Evolutionary conservation across 2,888 invertebrate species (phyloP), one percentile per base, ranked within the genome.

Genomic region (Microctonus aethiopoides): DNA sequence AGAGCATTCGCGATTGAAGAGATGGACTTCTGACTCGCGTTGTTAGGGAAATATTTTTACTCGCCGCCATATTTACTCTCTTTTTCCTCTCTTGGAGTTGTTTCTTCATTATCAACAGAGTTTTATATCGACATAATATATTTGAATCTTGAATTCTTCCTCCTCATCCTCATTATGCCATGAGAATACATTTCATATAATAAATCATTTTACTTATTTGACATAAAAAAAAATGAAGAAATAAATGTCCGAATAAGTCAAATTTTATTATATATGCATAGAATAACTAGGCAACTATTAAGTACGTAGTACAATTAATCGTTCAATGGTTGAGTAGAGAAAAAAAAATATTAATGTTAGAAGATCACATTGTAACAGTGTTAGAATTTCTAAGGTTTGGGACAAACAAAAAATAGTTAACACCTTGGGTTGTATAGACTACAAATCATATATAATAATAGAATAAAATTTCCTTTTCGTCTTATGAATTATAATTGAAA

Each of bases 381-480:
- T 65, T 56, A 64, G n/a, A 36, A 26, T 56, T 65, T 24, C 10
- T 36, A 13, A 26, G 13, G 56, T 56, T 34, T 16, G 13, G 3
- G 16, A 32, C 10, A n/a, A 34, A 34, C 32, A 57, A 34, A 24
- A 36, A 56, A 39, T 41, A 29, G 10, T 65, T 56, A 64, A 41
- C 54, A 24, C 54, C 29, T 63, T 34, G 51, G n/a, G n/a, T 24
- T 10, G 10, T 51, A 51, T 5, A 32, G 22, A 46, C 26, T 63
- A 32, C 16, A 63, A n/a, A 59, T 66, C 66, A 59, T 46, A 66
- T 62, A 7, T 46, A 46, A 16, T 46, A 46, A 46, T 32, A 62
- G 51, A 29, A 5, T 16, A 20, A 29, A 13, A 32, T 29, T 29
- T n/a, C 13, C n/a, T 26, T 57, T 20, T 29, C 16, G 16, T 46